Evolutionary conservation across 2,888 invertebrate genomes (phyloP).

Genomic region (Polyommatus iphigenia): DNA sequence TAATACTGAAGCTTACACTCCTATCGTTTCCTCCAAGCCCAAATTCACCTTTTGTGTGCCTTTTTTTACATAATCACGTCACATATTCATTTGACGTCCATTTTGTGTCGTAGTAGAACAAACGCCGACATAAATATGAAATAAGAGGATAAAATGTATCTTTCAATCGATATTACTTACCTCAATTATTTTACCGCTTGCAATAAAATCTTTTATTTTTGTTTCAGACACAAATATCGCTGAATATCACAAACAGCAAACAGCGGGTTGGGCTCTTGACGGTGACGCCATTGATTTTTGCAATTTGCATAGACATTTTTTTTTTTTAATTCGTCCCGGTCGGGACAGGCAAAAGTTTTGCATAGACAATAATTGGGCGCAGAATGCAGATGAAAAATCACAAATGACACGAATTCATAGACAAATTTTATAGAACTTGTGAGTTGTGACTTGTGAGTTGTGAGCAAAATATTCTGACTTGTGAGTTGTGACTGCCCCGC

Average conservation of each 20-base stretch:
- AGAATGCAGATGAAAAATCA: too few species aligned
- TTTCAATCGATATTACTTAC: conserved; percentile 48
- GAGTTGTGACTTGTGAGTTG: too few species aligned
- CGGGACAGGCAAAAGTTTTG: too few species aligned
- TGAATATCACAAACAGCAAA: conserved; percentile 56
- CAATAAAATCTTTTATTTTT: conserved; percentile 44
- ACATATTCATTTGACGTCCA: conserved; percentile 73
- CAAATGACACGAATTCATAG: too few species aligned
- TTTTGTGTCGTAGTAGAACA: conserved; percentile 63
- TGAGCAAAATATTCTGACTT: too few species aligned
- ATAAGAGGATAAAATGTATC: not conserved
- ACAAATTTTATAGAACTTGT: too few species aligned
- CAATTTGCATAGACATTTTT: conserved; percentile 35
- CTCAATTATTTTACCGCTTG: conserved; percentile 37
- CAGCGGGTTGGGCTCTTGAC: conserved; percentile 66
- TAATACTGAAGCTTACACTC: not conserved
- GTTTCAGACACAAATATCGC: conserved; percentile 38
- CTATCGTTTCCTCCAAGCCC: not conserved
- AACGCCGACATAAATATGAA: conserved; percentile 27
- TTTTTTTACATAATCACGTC: conserved; percentile 74
- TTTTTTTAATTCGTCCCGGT: not conserved
- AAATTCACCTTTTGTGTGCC: conserved; percentile 22
- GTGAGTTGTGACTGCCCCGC: too few species aligned
- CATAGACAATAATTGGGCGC: too few species aligned
- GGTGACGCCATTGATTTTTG: conserved; percentile 68